Base-by-base conservation (phyloP, 2,888 invertebrate genomes). In the Cheilosia variabilis region DNA sequence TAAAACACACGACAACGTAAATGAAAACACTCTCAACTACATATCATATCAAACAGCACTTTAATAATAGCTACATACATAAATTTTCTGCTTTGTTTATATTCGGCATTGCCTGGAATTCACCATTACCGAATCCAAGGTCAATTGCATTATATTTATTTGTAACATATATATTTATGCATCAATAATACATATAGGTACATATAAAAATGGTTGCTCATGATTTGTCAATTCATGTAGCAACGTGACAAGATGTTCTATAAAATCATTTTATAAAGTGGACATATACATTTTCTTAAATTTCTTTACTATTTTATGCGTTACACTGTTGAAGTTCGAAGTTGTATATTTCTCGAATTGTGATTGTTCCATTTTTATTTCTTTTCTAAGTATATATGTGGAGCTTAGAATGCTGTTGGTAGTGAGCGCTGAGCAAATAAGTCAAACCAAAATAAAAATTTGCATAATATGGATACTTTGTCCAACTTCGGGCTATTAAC, bases 1-100 rank as follows among this genome's bases (percentile, higher is more conserved):
- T 9, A 9, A 31, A 31, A 31, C 9, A 7, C 7, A 31, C 6
- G 9, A 9, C 9, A 9, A 7, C 2, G 31, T 9, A 31, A 31
- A 53, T 53, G 19, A 63, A 63, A 43, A 62, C 13, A 27, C 52
- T 2, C 15, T 62, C 9, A 7, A 53, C 13, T 47, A 73, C 37
- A 50, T 63, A 24, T 66, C 60, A 73, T 73, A 73, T 73, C 60
- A 80, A 80, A 80, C 72, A 60, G 43, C 53, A 45, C 73, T 80
- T 72, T 66, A 79, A 52, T 80, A 37, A 71, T 60, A 65, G 1
- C 1, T 22, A 22, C 45, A 72, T 53, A 52, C 60, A 68, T 19
- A 57, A 13, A 37, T 37, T 50, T 66, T 34, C 3, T 71, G 9
- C 47, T 76, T 34, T 78, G 50, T 79, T 58, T 43, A 43, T 37